Conservation (phyloP, 2,113 vertebrate genomes). For the Coptodon rendalli region DNA sequence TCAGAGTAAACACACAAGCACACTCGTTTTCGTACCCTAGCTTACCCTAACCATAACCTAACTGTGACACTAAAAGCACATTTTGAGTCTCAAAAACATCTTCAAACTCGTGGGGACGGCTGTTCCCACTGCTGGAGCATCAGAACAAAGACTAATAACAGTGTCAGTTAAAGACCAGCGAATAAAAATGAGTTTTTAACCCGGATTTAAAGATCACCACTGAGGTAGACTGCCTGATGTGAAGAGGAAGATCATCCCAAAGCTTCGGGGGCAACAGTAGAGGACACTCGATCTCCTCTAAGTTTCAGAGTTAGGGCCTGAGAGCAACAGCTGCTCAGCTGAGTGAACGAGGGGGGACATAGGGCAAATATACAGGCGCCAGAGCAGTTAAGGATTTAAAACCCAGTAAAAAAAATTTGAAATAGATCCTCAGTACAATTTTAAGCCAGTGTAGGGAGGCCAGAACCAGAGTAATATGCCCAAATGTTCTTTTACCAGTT, state of each 20-base stretch:
- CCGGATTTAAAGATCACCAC: not conserved
- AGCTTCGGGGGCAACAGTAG: not conserved
- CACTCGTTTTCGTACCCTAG: rapidly evolving
- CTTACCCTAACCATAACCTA: not conserved
- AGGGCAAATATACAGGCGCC: not conserved
- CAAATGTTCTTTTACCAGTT: not conserved
- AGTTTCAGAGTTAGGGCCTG: not conserved
- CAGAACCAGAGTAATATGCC: not conserved
- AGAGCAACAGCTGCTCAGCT: not conserved
- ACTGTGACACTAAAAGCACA: not conserved
- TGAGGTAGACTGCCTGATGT: not conserved
- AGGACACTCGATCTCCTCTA: not conserved
- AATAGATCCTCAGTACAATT: not conserved
- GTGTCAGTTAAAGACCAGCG: not conserved
- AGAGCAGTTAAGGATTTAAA: not conserved
- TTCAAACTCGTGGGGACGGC: not conserved
- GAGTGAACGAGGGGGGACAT: not conserved
- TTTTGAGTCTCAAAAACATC: not conserved
- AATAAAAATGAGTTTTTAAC: not conserved
- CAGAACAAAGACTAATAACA: not conserved
- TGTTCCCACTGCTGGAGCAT: not conserved
- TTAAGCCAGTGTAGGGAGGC: not conserved
- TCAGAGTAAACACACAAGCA: not conserved
- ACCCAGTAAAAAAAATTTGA: not conserved
- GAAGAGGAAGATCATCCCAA: not conserved